phyloP scores from a whole-genome alignment of 1,140 invertebrate species.

The Trinorchestia longiramus region DNA sequence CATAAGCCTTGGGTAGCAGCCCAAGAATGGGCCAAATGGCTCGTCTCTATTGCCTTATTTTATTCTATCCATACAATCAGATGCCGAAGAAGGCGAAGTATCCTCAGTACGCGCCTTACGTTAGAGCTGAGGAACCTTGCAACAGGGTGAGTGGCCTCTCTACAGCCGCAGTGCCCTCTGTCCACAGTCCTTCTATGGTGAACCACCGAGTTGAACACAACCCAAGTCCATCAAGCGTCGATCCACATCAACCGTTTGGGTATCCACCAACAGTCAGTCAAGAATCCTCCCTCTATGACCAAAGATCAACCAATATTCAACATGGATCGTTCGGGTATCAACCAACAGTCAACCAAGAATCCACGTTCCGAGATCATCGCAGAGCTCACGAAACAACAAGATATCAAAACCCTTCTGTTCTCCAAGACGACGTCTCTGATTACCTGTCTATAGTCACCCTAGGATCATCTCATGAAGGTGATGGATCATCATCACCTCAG shows the following conservation, averaged over 20 bases:
- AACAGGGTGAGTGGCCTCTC: background rate
- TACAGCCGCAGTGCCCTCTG: background rate
- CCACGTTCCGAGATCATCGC: background rate
- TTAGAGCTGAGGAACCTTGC: background rate
- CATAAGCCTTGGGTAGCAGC: background rate
- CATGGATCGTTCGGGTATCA: background rate
- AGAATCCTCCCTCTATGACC: background rate
- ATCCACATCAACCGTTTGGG: background rate
- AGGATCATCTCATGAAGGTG: background rate
- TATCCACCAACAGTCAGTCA: background rate
- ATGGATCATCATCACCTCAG: background rate
- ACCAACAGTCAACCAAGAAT: background rate
- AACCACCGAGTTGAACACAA: background rate
- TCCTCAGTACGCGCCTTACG: background rate
- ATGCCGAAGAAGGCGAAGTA: constrained; percentile 40
- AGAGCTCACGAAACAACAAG: background rate
- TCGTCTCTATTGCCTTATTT: background rate
- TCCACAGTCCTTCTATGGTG: background rate
- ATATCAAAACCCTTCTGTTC: background rate
- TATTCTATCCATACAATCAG: background rate
- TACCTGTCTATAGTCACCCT: background rate
- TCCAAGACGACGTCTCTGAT: background rate
- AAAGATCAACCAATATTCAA: background rate
- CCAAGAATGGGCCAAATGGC: too few relatives aligned
- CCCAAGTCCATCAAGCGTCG: background rate